Base-by-base conservation (phyloP, 2,113 vertebrate genomes). In the Tragulus kanchil region DNA sequence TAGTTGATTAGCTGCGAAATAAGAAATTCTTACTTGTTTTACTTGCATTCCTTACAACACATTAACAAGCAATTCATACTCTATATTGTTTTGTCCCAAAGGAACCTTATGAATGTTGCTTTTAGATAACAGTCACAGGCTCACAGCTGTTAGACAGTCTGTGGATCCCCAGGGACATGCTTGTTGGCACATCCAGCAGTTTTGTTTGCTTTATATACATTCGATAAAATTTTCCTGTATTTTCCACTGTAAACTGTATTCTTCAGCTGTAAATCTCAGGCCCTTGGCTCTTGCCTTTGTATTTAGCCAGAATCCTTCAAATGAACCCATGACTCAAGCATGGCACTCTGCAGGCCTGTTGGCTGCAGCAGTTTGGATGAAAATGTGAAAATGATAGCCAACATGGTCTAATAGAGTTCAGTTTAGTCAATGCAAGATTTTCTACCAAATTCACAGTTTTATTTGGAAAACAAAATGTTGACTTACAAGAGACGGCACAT, bases 91-190 rank as follows among this genome's bases (percentile, higher is more conserved):
- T 90, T 94, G 19, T 97, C 36, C 73, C 48, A 28, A 95, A 83
- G 42, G 84, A 89, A 89, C 75, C 0, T 28, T 96, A 85, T 96
- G 65, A 97, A 94, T 95, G 85, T 25, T 87, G 14, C 73, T 97
- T 98, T 97, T 42, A 93, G 71, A 83, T 82, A 97, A 97, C 6
- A 95, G 75, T 61, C 25, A 95, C 36, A 94, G 31, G 89, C 78
- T 97, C 82, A 96, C 16, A 97, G 59, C 21, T 96, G 62, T 64
- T 94, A 83, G n/a, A 45, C 13, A 85, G 8, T 86, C 79, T 95
- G 3, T 78, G 42, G 31, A 45, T 93, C 69, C 62, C 48, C 19
- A 90, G 48, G 85, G 78, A 79, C 17, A 26, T 90, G 8, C 28
- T 97, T 97, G 31, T 45, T 96, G 78, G 26, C n/a, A 56, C 87